Percentiles rank a stretch among this genome's conserved stretches.
phyloP scores from a whole-genome alignment of 2,888 invertebrate genomes.

The Acleris sparsana region DNA sequence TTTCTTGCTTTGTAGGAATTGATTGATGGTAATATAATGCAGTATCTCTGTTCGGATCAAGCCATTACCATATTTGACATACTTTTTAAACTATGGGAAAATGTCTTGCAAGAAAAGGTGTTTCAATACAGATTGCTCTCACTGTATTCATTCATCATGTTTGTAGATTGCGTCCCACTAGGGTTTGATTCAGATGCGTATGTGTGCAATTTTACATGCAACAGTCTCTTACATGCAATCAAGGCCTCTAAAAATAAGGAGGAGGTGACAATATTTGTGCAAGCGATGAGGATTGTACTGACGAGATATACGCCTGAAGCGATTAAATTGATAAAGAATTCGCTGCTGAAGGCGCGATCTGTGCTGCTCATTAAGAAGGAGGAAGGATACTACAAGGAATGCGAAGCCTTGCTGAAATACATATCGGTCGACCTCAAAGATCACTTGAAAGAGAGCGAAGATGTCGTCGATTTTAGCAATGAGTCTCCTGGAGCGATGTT shows the following conservation, averaged over 20 bases:
- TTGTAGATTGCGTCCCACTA: constrained; percentile 72
- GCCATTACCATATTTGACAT: constrained; percentile 81
- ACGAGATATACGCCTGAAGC: constrained; percentile 68
- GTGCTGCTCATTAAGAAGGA: constrained; percentile 75
- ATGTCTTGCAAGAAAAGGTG: constrained; percentile 71
- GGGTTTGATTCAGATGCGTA: constrained; percentile 75
- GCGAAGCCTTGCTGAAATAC: constrained; percentile 73
- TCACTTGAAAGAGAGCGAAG: constrained; percentile 72
- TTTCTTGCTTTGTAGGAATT: constrained; percentile 53
- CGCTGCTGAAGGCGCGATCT: constrained; percentile 79
- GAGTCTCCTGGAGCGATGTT: constrained; percentile 47
- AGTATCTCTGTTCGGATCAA: constrained; percentile 70
- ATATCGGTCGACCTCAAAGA: constrained; percentile 79
- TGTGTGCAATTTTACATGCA: constrained; percentile 82
- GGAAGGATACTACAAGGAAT: constrained; percentile 55
- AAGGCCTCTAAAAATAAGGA: constrained; percentile 59
- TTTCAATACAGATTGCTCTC: constrained; percentile 79
- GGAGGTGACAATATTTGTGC: constrained; percentile 57
- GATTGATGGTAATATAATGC: constrained; percentile 62
- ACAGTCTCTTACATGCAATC: constrained; percentile 79
- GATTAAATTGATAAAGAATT: constrained; percentile 66
- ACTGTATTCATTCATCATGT: constrained; percentile 82
- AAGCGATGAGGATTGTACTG: constrained; percentile 73
- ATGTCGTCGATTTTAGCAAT: constrained; percentile 60
- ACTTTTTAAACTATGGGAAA: constrained; percentile 75